Evolutionary conservation across 2,888 invertebrate genomes (phyloP).

Genomic region (Pemphredon lugubris): DNA sequence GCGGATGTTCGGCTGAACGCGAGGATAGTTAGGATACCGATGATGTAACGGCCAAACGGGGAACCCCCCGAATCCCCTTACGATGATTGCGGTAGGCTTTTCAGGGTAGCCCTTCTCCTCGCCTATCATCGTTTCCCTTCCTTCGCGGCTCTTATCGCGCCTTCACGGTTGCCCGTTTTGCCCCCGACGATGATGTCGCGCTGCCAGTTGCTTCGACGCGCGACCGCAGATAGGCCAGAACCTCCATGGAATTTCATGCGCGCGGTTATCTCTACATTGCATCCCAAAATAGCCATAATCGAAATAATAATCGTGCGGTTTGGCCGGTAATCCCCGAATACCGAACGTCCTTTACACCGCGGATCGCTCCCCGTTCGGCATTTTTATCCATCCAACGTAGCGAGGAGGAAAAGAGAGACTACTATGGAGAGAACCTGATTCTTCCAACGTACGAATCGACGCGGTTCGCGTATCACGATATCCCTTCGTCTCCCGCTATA

Average conservation of each 20-base stretch:
- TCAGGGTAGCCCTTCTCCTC: constrained; percentile 58
- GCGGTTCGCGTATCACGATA: too few relatives aligned
- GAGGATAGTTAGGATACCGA: constrained; percentile 37
- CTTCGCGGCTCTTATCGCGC: constrained; percentile 58
- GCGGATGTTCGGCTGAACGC: constrained; percentile 30
- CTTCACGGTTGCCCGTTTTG: constrained; percentile 48
- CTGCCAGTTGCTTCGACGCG: constrained; percentile 36
- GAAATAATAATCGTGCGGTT: constrained; percentile 24
- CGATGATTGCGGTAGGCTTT: constrained; percentile 72
- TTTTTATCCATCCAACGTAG: neutral
- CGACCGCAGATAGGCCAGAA: constrained; percentile 41
- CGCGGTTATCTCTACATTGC: constrained; percentile 20
- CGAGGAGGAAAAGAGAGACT: too few relatives aligned
- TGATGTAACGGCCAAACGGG: constrained; percentile 59
- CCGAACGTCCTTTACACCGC: neutral
- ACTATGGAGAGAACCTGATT: too few relatives aligned
- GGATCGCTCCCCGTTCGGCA: neutral
- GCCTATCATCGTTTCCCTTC: constrained; percentile 56
- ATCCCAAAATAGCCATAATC: constrained; percentile 31
- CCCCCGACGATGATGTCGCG: constrained; percentile 48
- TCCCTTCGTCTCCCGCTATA: too few relatives aligned
- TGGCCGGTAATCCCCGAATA: neutral
- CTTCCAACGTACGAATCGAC: too few relatives aligned
- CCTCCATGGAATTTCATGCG: constrained; percentile 34
- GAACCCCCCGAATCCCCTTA: constrained; percentile 69